These are phyloP conservation scores for Leuciscus idus DNA, from an alignment of 2,113 vertebrate genomes.

Conservation along the genomic window DNA sequence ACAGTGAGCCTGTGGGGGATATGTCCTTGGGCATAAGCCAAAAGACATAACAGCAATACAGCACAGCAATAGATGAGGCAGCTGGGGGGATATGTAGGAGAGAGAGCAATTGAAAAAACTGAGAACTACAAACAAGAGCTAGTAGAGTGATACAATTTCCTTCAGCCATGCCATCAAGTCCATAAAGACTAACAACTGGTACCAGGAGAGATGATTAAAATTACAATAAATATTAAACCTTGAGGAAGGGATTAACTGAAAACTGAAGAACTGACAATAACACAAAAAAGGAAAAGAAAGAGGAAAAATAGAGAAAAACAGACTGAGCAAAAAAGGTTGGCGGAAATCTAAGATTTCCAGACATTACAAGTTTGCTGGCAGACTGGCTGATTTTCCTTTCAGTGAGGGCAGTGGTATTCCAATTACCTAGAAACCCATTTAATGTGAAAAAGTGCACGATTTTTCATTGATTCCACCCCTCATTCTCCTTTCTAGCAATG, in stretches of 20 bases:
- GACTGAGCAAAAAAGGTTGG: conserved; percentile 13
- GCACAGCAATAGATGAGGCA: not conserved
- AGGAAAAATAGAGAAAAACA: conserved; percentile 1
- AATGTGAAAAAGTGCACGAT: not conserved
- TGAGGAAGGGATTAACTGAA: not conserved
- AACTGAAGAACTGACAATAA: conserved; percentile 7
- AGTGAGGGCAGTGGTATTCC: conserved; percentile 28
- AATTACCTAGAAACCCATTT: conserved; percentile 27
- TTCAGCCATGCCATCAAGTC: not conserved
- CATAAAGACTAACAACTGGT: not conserved
- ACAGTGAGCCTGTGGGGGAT: conserved; percentile 29
- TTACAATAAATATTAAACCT: not conserved
- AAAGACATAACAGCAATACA: conserved; percentile 45
- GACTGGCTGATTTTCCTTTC: conserved; percentile 45
- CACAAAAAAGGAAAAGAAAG: conserved; percentile 27
- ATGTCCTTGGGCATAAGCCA: conserved; percentile 44
- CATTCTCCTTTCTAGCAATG: not conserved
- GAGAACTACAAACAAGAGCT: not conserved
- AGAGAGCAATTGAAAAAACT: not conserved
- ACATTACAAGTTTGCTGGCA: conserved; percentile 52
- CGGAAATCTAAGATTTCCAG: conserved; percentile 47
- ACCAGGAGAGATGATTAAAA: not conserved
- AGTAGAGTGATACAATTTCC: not conserved
- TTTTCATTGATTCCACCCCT: not conserved
- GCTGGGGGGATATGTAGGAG: not conserved